Conservation (phyloP, 2,797 vertebrate species). For the Falco naumanni region DNA sequence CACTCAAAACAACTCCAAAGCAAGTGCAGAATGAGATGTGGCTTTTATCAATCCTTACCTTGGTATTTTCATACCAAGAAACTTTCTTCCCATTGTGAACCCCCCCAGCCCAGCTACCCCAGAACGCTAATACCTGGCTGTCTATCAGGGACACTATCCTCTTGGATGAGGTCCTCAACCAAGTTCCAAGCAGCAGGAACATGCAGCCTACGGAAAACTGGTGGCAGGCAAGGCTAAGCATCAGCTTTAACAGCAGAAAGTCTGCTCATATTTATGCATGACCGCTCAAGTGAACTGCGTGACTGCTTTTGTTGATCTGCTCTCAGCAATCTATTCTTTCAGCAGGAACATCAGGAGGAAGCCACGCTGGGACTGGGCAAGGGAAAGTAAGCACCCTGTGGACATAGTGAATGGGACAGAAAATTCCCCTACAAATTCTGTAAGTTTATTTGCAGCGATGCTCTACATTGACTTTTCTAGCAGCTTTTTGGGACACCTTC, state of each 20-base stretch:
- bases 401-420: slow-evolving; percentile 22
- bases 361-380: background rate
- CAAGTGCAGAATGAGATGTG: background rate
- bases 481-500: slow-evolving; percentile 20
- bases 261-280: slow-evolving; percentile 47
- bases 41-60: background rate
- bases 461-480: background rate
- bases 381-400: background rate
- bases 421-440: slow-evolving; percentile 2
- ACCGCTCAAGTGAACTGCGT: slow-evolving; percentile 26
- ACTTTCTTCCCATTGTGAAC: background rate
- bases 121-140: background rate
- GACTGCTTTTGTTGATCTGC: slow-evolving; percentile 52
- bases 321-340: slow-evolving; percentile 28
- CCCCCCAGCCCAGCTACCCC: background rate
- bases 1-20: background rate
- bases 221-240: background rate
- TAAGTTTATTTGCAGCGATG: background rate
- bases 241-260: slow-evolving; percentile 5
- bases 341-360: slow-evolving; percentile 17
- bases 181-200: background rate
- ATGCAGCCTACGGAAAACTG: background rate
- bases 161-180: background rate
- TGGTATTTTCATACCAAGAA: background rate
- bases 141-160: background rate